Base-by-base conservation (phyloP, 1,140 invertebrate genomes). In the Conus betulinus region DNA sequence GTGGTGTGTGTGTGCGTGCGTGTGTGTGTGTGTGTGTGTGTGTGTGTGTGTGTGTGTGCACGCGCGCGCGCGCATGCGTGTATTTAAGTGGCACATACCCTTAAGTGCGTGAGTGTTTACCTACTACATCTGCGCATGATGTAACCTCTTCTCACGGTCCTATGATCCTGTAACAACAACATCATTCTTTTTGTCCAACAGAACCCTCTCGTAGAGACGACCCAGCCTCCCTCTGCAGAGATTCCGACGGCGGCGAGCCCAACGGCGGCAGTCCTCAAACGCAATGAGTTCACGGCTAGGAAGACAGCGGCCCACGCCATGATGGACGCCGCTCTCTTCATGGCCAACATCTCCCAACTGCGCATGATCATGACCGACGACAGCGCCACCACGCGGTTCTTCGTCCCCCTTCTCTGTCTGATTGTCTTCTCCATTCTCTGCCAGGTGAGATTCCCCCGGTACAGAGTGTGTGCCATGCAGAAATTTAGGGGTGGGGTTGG, bases 301-400 rank as follows among this genome's bases (percentile, higher is more conserved):
- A 90, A 89, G 71, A 85, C 84, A 20, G 88, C 86, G 11, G 85
- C 90, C 8, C 85, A 88, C 53, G 90, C 85, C 52, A 51, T 90
- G 57, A 90, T 90, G 90, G 90, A 90, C 55, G 86, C 84, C 11
- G 90, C 90, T 13, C 74, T 90, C 39, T 81, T 90, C 88, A 89
- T 90, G 88, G 90, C 90, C 39, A 90, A 90, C 87, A 89, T 89
- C n/a, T 90, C 90, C 6, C 90, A 90, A 60, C 86, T 90, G 27
- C 76, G 88, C 57, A 85, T 88, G 53, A 55, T 90, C 23, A 17
- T 90, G 11, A 39, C 57, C 23, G 88, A 57, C 63, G 88, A 82
- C 67, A 51, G 55, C 13, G 53, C 25, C 27, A 11, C n/a, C 84
- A 84, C n/a, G 13, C 25, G 10, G 3, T 74, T 86, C 84, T 86